These are phyloP conservation scores for Desmodus rotundus DNA, from an alignment of 2,113 vertebrate genomes.

Conservation along the genomic window DNA sequence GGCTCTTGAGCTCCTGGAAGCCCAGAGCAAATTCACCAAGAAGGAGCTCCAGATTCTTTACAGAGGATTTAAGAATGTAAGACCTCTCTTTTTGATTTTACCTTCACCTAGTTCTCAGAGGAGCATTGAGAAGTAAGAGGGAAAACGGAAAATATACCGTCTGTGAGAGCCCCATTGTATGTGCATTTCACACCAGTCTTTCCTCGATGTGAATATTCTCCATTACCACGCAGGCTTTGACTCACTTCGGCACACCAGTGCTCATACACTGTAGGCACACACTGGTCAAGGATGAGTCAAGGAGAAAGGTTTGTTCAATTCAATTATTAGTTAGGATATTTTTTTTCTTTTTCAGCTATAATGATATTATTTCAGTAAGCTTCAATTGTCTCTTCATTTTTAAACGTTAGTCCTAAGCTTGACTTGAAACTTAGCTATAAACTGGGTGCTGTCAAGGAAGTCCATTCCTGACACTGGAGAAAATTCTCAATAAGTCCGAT, in stretches of 20 bases:
- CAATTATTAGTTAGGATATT: background rate
- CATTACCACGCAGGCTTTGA: background rate
- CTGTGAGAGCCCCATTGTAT: accelerated
- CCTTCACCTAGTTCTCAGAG: background rate
- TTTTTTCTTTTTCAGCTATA: background rate
- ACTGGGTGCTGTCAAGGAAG: background rate
- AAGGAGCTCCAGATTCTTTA: slow-evolving; percentile 99
- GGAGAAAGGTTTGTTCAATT: background rate
- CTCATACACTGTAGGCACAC: background rate
- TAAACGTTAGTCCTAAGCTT: background rate
- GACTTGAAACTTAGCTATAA: background rate
- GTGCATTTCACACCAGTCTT: background rate
- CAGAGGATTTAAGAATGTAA: slow-evolving; percentile 98
- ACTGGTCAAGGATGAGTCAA: background rate
- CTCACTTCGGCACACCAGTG: background rate
- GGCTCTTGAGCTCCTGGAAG: slow-evolving; percentile 94
- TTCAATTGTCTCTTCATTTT: background rate
- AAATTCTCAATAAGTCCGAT: background rate
- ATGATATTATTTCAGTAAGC: background rate
- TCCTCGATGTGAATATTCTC: background rate
- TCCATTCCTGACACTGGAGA: background rate
- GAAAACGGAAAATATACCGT: accelerated
- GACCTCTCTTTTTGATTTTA: slow-evolving; percentile 68
- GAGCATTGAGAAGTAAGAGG: background rate
- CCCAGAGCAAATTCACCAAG: slow-evolving; percentile 96